A percentile compares a stretch with the other conserved stretches of the same genome.
Conservation (phyloP, 2,888 invertebrate species). For the Petrolisthes manimaculis region DNA sequence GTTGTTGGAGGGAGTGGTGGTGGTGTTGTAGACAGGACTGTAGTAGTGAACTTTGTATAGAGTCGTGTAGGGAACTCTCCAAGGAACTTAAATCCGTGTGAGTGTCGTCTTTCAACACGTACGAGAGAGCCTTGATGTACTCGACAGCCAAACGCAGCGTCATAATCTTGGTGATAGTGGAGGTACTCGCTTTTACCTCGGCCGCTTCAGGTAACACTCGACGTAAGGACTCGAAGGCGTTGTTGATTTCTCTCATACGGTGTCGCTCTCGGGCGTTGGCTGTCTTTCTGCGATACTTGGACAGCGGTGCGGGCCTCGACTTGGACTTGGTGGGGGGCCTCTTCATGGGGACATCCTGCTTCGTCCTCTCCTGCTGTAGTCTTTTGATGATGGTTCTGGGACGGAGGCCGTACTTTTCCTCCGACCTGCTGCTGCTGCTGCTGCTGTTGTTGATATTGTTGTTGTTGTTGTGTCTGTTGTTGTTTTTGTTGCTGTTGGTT, state of each 20-base stretch:
- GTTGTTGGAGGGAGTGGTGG: conserved; percentile 8
- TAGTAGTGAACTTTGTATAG: conserved; percentile 12
- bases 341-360: conserved; percentile 66
- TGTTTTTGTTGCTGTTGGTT: too few relatives aligned
- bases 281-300: too few relatives aligned
- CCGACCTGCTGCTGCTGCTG: conserved; percentile 7
- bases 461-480: too few relatives aligned
- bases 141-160: conserved; percentile 88
- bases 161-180: conserved; percentile 84
- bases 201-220: conserved; percentile 78
- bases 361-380: conserved; percentile 71
- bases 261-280: conserved; percentile 88
- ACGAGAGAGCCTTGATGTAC: conserved; percentile 83
- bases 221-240: conserved; percentile 85
- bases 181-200: conserved; percentile 74
- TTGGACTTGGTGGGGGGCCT: conserved; percentile 67
- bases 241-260: conserved; percentile 90
- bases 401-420: conserved; percentile 78
- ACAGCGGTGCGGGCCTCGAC: conserved; percentile 77
- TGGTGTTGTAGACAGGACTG: conserved; percentile 8
- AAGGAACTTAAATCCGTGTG: conserved; percentile 21
- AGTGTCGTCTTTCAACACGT: conserved; percentile 72
- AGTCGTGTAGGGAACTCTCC: conserved; percentile 25
- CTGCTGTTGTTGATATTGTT: too few relatives aligned
- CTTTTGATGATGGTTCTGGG: conserved; percentile 77